These are phyloP conservation scores for Adelphocoris suturalis DNA, from an alignment of 2,888 invertebrate genomes.

Conservation along the genomic window DNA sequence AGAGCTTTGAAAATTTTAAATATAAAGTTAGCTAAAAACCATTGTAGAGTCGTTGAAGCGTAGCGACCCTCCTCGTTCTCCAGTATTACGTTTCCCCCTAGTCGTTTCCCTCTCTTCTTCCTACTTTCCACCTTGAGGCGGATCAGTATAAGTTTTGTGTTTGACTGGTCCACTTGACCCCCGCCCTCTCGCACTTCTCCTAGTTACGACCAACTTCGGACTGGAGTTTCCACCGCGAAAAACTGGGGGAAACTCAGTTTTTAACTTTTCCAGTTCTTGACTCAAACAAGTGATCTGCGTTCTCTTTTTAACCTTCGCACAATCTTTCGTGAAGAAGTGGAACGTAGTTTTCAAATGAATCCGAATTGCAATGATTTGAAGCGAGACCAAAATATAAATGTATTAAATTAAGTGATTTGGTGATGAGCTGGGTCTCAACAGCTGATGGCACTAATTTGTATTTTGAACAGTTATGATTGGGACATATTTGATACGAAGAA, in stretches of 20 bases:
- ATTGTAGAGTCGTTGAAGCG: conserved; percentile 51
- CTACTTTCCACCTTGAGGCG: conserved; percentile 35
- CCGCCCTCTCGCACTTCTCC: background rate
- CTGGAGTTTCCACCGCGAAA: conserved; percentile 11
- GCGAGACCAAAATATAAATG: background rate
- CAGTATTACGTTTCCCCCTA: too few relatives aligned
- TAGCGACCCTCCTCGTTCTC: background rate
- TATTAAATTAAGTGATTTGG: too few relatives aligned
- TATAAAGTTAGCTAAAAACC: conserved; percentile 44
- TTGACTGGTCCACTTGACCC: conserved; percentile 47
- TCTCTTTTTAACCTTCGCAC: background rate
- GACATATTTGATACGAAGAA: too few relatives aligned
- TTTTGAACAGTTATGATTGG: too few relatives aligned
- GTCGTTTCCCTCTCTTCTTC: too few relatives aligned
- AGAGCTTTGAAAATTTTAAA: background rate
- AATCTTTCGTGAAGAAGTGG: background rate
- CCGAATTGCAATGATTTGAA: background rate
- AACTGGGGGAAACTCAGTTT: conserved; percentile 30
- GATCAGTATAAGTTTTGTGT: conserved; percentile 41
- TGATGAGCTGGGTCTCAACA: too few relatives aligned
- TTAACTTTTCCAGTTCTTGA: conserved; percentile 29
- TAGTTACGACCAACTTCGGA: background rate
- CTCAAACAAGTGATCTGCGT: background rate
- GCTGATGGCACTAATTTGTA: too few relatives aligned
- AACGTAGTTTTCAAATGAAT: background rate